phyloP scores from a whole-genome alignment of 1,140 invertebrate genomes.

The Sesamia nonagrioides region DNA sequence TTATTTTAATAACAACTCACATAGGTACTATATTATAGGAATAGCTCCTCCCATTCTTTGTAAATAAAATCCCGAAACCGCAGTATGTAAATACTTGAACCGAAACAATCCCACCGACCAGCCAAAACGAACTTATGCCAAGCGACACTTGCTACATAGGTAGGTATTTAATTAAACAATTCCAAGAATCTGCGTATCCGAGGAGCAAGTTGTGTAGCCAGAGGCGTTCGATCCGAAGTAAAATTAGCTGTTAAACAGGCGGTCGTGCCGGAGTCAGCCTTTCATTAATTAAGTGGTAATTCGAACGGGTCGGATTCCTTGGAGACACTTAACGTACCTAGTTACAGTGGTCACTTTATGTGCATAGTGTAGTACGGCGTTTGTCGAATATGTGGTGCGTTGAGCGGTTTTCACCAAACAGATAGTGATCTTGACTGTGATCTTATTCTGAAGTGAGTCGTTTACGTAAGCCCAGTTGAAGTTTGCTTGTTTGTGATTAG shows the following conservation, averaged over 20 bases:
- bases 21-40: neutral
- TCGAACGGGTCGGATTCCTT: slow-evolving; percentile 51
- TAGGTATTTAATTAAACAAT: slow-evolving; percentile 53
- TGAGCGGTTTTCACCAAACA: neutral
- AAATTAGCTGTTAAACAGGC: slow-evolving; percentile 61
- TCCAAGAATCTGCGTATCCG: slow-evolving; percentile 30
- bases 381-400: neutral
- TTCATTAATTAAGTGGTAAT: slow-evolving; percentile 65
- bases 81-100: neutral
- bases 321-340: slow-evolving; percentile 25
- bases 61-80: neutral
- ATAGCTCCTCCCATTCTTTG: neutral
- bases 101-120: slow-evolving; percentile 3
- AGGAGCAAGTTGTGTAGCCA: slow-evolving; percentile 30
- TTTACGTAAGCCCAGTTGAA: neutral
- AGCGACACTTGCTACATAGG: slow-evolving; percentile 34
- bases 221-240: slow-evolving; percentile 53
- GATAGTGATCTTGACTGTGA: neutral
- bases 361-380: neutral
- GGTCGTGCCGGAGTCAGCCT: slow-evolving; percentile 48
- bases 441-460: neutral
- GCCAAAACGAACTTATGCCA: neutral
- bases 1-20: neutral
- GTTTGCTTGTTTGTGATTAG: neutral
- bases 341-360: slow-evolving; percentile 26